A percentile compares a stretch with the other conserved stretches of the same genome.
These are phyloP conservation scores for Eurosta solidaginis DNA, from an alignment of 1,140 invertebrate species.

Conservation along the genomic window DNA sequence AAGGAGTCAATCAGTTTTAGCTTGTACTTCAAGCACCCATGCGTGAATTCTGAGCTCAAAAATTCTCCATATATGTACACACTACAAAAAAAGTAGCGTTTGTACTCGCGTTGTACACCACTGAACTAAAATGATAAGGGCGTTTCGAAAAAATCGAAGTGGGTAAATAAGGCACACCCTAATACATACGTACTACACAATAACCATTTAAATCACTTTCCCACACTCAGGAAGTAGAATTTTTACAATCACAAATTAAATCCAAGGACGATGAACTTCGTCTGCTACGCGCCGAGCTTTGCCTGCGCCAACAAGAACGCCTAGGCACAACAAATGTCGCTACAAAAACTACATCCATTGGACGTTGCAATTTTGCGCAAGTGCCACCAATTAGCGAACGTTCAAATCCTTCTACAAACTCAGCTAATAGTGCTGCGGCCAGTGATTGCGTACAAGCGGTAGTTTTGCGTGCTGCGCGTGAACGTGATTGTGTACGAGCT, in stretches of 20 bases:
- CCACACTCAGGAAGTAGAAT: conserved; percentile 42
- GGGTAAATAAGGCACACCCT: too few relatives aligned
- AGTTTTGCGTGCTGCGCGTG: conserved; percentile 47
- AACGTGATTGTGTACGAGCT: conserved; percentile 48
- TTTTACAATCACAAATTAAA: conserved; percentile 52
- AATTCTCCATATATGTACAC: too few relatives aligned
- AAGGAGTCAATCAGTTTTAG: too few relatives aligned
- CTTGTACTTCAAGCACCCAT: too few relatives aligned
- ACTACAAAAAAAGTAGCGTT: too few relatives aligned
- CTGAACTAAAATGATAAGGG: too few relatives aligned
- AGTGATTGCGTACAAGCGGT: conserved; percentile 54
- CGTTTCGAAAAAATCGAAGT: too few relatives aligned
- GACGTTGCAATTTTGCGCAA: background rate
- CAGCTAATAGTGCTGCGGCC: background rate
- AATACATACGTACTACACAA: too few relatives aligned
- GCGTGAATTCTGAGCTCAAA: too few relatives aligned
- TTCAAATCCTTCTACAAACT: background rate
- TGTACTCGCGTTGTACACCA: too few relatives aligned
- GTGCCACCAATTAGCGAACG: conserved; percentile 12
- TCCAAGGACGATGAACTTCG: conserved; percentile 54
- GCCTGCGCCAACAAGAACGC: conserved; percentile 32
- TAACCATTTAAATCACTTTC: conserved; percentile 26
- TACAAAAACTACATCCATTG: background rate
- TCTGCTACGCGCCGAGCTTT: conserved; percentile 43
- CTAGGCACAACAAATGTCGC: background rate